Conservation (phyloP, 2,797 vertebrate genomes). For the Microhierax caerulescens region DNA sequence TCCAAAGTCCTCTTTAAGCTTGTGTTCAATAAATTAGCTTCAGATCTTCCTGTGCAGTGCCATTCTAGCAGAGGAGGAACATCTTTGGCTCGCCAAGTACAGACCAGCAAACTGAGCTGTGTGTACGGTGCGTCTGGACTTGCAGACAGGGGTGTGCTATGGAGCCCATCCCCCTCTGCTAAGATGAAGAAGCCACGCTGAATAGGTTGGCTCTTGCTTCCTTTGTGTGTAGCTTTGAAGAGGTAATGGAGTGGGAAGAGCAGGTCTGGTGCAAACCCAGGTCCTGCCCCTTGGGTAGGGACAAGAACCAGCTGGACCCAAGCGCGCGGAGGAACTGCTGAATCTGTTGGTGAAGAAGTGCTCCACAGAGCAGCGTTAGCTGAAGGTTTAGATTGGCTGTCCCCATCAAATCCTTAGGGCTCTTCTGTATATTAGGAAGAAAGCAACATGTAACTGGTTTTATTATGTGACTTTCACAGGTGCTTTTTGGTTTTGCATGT, state of each 20-base stretch:
- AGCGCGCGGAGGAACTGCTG: background rate
- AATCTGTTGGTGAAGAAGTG: background rate
- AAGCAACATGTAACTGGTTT: background rate
- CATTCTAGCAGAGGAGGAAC: background rate
- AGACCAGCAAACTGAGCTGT: background rate
- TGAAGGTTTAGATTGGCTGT: background rate
- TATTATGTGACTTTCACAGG: background rate
- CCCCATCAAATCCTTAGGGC: background rate
- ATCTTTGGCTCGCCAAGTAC: background rate
- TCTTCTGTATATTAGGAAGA: background rate
- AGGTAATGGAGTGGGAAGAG: background rate
- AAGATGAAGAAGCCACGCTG: background rate
- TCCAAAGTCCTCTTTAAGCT: background rate
- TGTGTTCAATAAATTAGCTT: background rate
- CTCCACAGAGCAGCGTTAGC: background rate
- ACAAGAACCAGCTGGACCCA: background rate
- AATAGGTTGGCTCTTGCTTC: background rate
- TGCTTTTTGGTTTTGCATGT: background rate
- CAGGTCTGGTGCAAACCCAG: background rate
- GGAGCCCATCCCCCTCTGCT: background rate
- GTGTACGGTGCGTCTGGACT: fast-evolving
- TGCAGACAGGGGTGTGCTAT: background rate
- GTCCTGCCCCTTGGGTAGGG: background rate
- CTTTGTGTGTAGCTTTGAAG: background rate
- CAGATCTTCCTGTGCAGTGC: background rate